Conservation (phyloP, 2,113 vertebrate species). For the Anguilla japonica region DNA sequence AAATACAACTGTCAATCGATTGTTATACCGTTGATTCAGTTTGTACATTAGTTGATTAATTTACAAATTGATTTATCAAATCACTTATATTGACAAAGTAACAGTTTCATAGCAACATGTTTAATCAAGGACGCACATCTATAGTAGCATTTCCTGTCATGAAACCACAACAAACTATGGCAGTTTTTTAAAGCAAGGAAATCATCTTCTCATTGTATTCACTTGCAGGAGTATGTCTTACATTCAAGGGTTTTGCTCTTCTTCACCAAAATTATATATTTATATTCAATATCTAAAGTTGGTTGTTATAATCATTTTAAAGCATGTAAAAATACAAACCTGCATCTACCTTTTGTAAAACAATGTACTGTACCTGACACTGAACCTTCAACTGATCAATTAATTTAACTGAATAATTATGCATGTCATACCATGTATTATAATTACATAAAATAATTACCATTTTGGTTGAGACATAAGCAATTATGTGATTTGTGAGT, state of each 20-base stretch:
- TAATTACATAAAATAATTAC: background rate
- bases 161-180: background rate
- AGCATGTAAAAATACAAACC: too few species aligned
- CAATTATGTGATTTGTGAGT: too few species aligned
- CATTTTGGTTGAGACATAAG: too few species aligned
- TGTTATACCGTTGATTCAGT: background rate
- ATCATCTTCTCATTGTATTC: background rate
- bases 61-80: background rate
- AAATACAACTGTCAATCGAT: background rate
- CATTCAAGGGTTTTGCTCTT: too few species aligned
- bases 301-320: too few species aligned
- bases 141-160: background rate
- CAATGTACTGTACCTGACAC: background rate
- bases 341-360: too few species aligned
- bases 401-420: background rate
- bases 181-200: background rate
- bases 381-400: background rate
- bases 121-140: background rate
- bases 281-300: too few species aligned
- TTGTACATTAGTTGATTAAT: slow-evolving; percentile 2
- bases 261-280: too few species aligned
- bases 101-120: slow-evolving; percentile 1
- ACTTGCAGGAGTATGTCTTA: background rate
- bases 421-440: too few species aligned
- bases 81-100: background rate